Percentiles rank a stretch among this genome's conserved stretches.
Conservation (phyloP, 1,140 invertebrate genomes). For the Ostrea edulis region DNA sequence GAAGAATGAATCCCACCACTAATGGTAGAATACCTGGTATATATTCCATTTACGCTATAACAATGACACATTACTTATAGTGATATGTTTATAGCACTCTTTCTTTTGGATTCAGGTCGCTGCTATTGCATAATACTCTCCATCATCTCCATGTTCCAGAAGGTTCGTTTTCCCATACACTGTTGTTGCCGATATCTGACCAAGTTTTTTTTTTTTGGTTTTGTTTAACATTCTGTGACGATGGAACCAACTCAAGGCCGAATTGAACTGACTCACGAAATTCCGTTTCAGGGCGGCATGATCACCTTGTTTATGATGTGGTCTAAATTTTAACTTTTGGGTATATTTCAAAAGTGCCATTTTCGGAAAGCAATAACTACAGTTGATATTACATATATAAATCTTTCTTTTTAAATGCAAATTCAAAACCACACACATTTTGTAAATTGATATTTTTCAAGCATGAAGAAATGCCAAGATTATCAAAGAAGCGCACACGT, state of each 20-base stretch:
- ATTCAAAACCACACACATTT: conserved; percentile 8
- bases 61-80: too few species aligned
- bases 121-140: neutral
- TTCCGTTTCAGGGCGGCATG: neutral
- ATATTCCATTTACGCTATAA: too few species aligned
- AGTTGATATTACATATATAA: neutral
- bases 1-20: too few species aligned
- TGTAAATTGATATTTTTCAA: neutral
- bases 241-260: neutral
- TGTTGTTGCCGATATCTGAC: conserved; percentile 8
- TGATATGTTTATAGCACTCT: too few species aligned
- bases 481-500: neutral
- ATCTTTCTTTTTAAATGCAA: neutral
- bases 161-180: neutral
- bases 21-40: too few species aligned
- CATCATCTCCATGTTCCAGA: neutral
- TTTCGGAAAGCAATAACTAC: conserved; percentile 1
- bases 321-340: neutral
- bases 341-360: conserved; percentile 20
- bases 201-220: neutral
- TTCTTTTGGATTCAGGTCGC: neutral
- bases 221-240: neutral
- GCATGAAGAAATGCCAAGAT: conserved; percentile 7
- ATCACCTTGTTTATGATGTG: neutral
- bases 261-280: neutral